Percentiles rank a stretch among this genome's conserved stretches.
Conservation (phyloP, 2,113 vertebrate species). For the Ovibos moschatus region DNA sequence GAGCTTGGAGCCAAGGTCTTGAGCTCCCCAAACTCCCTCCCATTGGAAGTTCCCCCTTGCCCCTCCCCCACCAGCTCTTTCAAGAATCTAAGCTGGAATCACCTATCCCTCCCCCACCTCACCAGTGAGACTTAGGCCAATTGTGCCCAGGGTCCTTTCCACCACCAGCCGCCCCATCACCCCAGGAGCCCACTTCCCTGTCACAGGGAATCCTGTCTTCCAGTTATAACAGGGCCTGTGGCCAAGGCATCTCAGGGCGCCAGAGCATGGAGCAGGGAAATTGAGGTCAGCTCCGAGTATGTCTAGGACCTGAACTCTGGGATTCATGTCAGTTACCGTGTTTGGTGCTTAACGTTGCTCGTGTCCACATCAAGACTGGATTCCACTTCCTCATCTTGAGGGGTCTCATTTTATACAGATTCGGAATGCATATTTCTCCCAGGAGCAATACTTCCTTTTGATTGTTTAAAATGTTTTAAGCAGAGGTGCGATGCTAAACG, state of each 20-base stretch:
- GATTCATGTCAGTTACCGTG: not conserved
- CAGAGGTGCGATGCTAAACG: fast-evolving
- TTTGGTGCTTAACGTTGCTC: fast-evolving
- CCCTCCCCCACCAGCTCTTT: too few species aligned
- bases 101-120: fast-evolving
- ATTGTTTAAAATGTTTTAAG: not conserved
- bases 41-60: not conserved
- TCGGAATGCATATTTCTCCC: not conserved
- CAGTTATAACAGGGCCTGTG: fast-evolving
- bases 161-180: too few species aligned
- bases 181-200: too few species aligned
- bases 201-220: too few species aligned
- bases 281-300: too few species aligned
- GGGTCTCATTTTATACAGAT: not conserved
- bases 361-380: fast-evolving
- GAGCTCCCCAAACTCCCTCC: too few species aligned
- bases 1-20: fast-evolving
- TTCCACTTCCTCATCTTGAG: not conserved
- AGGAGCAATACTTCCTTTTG: not conserved
- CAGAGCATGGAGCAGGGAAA: fast-evolving
- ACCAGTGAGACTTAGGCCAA: not conserved
- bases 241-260: not conserved
- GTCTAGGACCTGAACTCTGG: not conserved
- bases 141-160: fast-evolving
- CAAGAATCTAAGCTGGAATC: not conserved